These are phyloP conservation scores for Amblyjoppa fuscipennis DNA, from an alignment of 2,888 invertebrate genomes.

Conservation along the genomic window DNA sequence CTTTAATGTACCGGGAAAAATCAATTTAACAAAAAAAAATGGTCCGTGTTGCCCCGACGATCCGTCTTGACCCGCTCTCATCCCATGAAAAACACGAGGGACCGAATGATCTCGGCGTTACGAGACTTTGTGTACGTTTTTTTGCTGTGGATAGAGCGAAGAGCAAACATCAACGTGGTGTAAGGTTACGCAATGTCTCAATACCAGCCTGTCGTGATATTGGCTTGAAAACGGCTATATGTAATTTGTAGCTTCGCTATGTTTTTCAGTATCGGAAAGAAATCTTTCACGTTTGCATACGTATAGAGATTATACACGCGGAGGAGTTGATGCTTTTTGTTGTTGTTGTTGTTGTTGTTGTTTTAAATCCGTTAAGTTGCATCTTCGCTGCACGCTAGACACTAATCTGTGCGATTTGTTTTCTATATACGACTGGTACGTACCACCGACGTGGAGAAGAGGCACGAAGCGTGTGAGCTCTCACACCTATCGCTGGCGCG, in stretches of 20 bases:
- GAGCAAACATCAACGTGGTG: not conserved
- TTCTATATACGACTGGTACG: not conserved
- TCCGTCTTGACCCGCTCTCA: not conserved
- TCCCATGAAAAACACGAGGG: not conserved
- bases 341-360: not conserved
- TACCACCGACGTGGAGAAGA: not conserved
- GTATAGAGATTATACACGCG: not conserved
- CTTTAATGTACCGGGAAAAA: too few species aligned
- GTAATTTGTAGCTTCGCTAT: conserved; percentile 3
- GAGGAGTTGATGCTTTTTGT: not conserved
- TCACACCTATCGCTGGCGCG: conserved; percentile 24
- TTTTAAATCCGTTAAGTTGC: conserved; percentile 10
- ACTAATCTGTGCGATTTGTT: conserved; percentile 22
- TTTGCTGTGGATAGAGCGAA: not conserved
- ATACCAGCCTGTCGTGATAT: conserved; percentile 4
- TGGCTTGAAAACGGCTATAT: not conserved
- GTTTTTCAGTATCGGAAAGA: conserved; percentile 20
- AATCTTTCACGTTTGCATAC: not conserved
- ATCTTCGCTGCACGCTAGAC: not conserved
- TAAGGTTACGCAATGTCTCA: conserved; percentile 1
- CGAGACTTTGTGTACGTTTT: not conserved
- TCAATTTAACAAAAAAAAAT: too few species aligned
- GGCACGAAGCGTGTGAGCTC: not conserved
- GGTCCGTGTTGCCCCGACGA: too few species aligned
- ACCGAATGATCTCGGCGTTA: not conserved